These are phyloP conservation scores for Drosophila putrida DNA, from an alignment of 2,888 invertebrate genomes.

Conservation along the genomic window DNA sequence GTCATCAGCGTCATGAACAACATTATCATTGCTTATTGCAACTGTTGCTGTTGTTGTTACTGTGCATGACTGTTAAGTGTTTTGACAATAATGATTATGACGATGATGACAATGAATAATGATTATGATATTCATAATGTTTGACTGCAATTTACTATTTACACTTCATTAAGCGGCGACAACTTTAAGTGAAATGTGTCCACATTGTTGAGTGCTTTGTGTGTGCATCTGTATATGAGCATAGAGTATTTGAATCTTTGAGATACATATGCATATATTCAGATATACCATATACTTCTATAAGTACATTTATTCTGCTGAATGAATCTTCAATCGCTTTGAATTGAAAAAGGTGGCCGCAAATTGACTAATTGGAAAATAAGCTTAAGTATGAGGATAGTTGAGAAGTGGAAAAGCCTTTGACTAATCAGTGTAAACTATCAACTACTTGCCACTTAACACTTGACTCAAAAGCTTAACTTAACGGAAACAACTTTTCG, in stretches of 20 bases:
- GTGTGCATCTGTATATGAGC: constrained; percentile 18
- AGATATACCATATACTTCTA: background rate
- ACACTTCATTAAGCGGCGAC: constrained; percentile 79
- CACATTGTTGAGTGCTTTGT: constrained; percentile 67
- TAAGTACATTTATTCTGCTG: constrained; percentile 15
- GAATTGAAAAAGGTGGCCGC: constrained; percentile 50
- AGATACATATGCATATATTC: constrained; percentile 4
- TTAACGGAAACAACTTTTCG: constrained; percentile 25
- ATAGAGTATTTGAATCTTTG: constrained; percentile 11
- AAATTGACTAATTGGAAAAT: constrained; percentile 60
- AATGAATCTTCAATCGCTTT: constrained; percentile 26
- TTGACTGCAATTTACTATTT: constrained; percentile 80
- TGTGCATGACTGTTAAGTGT: constrained; percentile 41
- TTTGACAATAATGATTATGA: constrained; percentile 44
- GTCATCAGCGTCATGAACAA: constrained; percentile 68
- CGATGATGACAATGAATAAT: constrained; percentile 45
- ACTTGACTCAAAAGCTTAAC: constrained; percentile 27
- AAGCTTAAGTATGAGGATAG: constrained; percentile 50
- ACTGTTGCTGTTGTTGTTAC: constrained; percentile 27
- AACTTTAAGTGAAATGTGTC: constrained; percentile 80
- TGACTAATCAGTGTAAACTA: constrained; percentile 23
- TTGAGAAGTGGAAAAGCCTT: constrained; percentile 29
- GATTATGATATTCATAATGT: constrained; percentile 69
- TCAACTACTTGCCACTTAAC: constrained; percentile 26
- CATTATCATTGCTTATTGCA: constrained; percentile 47